phyloP scores from a whole-genome alignment of 2,113 vertebrate species.

The Pristiophorus japonicus region DNA sequence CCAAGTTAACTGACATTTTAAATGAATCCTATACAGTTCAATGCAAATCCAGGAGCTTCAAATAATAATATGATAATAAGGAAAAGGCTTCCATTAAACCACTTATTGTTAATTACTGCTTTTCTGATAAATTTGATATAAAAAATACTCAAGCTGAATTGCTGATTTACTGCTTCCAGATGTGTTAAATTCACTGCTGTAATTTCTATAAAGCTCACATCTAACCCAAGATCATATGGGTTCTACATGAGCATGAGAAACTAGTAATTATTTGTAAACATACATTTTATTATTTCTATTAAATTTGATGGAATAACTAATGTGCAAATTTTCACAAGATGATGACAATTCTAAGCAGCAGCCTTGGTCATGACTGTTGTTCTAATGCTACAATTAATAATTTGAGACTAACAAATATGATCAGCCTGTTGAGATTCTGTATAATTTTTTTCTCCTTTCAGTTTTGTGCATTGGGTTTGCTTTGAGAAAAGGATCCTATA shows the following conservation, averaged over 20 bases:
- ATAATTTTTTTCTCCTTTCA: neutral
- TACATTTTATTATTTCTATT: conserved; percentile 27
- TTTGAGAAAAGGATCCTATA: conserved; percentile 79
- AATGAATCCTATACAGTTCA: conserved; percentile 16
- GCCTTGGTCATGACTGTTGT: conserved; percentile 12
- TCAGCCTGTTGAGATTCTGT: neutral
- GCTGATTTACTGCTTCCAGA: conserved; percentile 6
- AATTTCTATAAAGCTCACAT: conserved; percentile 18
- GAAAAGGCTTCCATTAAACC: neutral
- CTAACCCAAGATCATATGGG: neutral
- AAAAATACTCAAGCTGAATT: conserved; percentile 24
- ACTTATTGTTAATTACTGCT: conserved; percentile 31
- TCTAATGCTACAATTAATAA: conserved; percentile 34
- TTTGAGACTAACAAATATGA: conserved; percentile 30
- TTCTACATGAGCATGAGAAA: neutral
- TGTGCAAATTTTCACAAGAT: conserved; percentile 21
- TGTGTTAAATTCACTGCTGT: neutral
- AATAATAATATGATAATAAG: conserved; percentile 32
- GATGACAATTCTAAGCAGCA: conserved; percentile 18
- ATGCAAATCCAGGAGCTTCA: conserved; percentile 9
- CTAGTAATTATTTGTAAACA: conserved; percentile 29
- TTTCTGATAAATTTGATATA: neutral
- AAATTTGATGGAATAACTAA: conserved; percentile 33
- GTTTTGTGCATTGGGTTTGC: conserved; percentile 58
- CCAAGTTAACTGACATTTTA: conserved; percentile 67